Evolutionary conservation across 2,113 vertebrate genomes (phyloP), one percentile per base, ranked within the genome.

Genomic region (Ancistrus triradiatus): DNA sequence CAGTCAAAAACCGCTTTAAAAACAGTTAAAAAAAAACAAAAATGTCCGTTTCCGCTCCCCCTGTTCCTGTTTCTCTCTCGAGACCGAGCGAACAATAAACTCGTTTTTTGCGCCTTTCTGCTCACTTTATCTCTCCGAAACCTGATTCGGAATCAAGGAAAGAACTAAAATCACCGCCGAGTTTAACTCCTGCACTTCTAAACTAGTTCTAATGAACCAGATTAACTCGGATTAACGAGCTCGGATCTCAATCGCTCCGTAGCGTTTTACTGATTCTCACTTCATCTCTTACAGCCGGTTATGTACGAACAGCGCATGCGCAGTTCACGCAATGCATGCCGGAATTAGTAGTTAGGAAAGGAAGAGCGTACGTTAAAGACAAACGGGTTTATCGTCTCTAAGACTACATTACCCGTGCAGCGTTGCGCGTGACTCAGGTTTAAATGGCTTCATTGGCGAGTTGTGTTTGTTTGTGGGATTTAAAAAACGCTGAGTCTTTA

Each of bases 361-460:
- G 5, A 33, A 9, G 24, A 2, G 28, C 19, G 9, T 6, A n/a
- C n/a, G n/a, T n/a, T n/a, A n/a, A n/a, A n/a, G n/a, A n/a, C n/a
- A n/a, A 31, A 31, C 27, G 27, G 3, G 27, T 3, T 7, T 31
- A 4, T 31, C 27, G 27, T 28, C 4, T 4, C 1, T 10, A 6
- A 8, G 55, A 69, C 71, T 56, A 51, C 71, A 69, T n/a, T 4
- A 9, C 56, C 71, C 49, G 38, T 27, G 46, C 1, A 1, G 1
- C 55, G 13, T 6, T 7, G 50, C 35, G 25, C 1, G 9, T 18
- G 2, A 1, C 24, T 11, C 25, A 0, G 15, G 60, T 17, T 33
- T 28, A 68, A 50, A 42, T 11, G 44, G 10, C 49, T 15, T 24
- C 19, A 69, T 65, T 65, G 71, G 66, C 50, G 49, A 14, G 15